Base-by-base conservation (phyloP, 2,888 invertebrate species). In the Papilio gigon region DNA sequence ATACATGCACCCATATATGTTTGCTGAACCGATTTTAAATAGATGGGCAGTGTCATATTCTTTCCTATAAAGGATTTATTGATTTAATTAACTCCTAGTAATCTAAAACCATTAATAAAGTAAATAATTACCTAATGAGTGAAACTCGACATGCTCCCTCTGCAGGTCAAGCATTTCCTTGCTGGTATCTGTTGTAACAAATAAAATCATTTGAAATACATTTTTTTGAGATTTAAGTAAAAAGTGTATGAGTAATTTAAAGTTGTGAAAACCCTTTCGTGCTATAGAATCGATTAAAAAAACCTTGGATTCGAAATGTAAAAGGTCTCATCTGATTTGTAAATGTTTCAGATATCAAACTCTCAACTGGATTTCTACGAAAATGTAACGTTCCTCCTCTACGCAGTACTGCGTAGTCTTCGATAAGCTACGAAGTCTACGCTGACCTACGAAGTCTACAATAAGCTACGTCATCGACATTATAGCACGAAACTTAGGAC, bases 81-180 rank as follows among this genome's bases (percentile, higher is more conserved):
- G n/a, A n/a, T n/a, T n/a, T n/a, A n/a, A n/a, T n/a, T n/a, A n/a
- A n/a, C n/a, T n/a, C n/a, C n/a, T n/a, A n/a, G n/a, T n/a, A n/a
- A n/a, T n/a, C n/a, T n/a, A n/a, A n/a, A n/a, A n/a, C n/a, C n/a
- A n/a, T n/a, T n/a, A n/a, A n/a, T n/a, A n/a, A n/a, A n/a, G n/a
- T n/a, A n/a, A n/a, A n/a, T n/a, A 78, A 84, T 82, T 77, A 89
- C 89, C 88, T 9, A 89, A 80, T 47, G 84, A 78, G 71, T 91
- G 91, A 71, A 81, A 90, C 72, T 91, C 90, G 30, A 90, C 75
- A 59, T 90, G 91, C 68, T 84, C 88, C 40, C 80, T 82, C 61
- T 80, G 81, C 70, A 79, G 75, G 22, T 80, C 84, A 4, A 75
- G 73, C 4, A 70, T 71, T 37, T 80, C 80, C 73, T 84, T 85